Percentiles rank a stretch among this genome's conserved stretches.
phyloP scores from a whole-genome alignment of 2,797 vertebrate genomes.

The Gymnoscopelus microlampas region DNA sequence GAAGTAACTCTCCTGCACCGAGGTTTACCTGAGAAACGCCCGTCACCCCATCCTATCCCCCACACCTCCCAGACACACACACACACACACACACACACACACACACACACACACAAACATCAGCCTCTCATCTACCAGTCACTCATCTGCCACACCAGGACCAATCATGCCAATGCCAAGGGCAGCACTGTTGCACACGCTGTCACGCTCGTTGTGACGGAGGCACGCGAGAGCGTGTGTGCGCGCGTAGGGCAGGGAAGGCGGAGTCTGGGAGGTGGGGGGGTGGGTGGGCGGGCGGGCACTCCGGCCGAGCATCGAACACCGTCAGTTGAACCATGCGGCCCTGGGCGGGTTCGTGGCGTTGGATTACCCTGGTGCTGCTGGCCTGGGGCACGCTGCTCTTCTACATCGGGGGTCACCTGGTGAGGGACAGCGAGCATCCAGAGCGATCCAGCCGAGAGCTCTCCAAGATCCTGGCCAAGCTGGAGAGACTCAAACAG shows the following conservation, averaged over 20 bases:
- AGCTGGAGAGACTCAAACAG: constrained; percentile 97
- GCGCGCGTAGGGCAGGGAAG: not conserved
- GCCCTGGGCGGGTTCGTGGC: constrained; percentile 98
- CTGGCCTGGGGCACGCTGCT: constrained; percentile 97
- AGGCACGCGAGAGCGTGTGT: too few relatives aligned
- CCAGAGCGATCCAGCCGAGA: constrained; percentile 95
- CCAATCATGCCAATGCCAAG: constrained; percentile 61
- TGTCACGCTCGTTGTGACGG: constrained; percentile 75
- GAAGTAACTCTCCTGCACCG: constrained; percentile 35
- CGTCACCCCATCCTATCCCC: constrained; percentile 24
- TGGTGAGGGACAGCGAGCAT: constrained; percentile 96
- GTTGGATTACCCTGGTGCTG: constrained; percentile 99
- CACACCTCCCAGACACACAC: not conserved
- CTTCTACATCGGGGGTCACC: constrained; percentile 96
- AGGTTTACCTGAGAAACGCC: constrained; percentile 32
- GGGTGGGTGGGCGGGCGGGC: constrained; percentile 49
- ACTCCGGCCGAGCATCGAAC: constrained; percentile 4
- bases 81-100: too few relatives aligned
- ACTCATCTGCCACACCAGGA: constrained; percentile 28
- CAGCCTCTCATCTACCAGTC: constrained; percentile 26
- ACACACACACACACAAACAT: not conserved
- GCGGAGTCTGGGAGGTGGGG: constrained; percentile 50
- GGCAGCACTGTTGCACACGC: constrained; percentile 61
- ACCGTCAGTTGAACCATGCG: constrained; percentile 85
- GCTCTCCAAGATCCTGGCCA: constrained; percentile 96